Evolutionary conservation across 2,888 invertebrate genomes (phyloP), one percentile per base, ranked within the genome.

Genomic region (Tenthredo scrophulariae): DNA sequence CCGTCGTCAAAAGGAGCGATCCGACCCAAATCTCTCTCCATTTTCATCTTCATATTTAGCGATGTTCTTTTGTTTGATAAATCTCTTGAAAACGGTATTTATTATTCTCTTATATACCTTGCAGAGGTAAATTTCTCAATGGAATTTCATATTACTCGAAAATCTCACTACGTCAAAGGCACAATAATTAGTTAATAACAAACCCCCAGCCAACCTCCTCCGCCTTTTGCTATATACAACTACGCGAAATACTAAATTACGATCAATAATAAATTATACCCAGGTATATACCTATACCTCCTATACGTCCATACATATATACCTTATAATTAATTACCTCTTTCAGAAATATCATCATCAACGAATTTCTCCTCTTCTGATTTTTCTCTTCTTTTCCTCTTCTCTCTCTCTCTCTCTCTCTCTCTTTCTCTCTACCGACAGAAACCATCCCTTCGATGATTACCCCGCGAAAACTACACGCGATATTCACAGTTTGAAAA

Each of bases 31-130:
- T 80, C 33, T 80, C 80, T 62, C 62, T 40, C 29, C 58, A 80
- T 80, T 50, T 58, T 62, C 80, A 62, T 62, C 58, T 58, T 80
- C 37, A 79, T 79, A 62, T 80, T 80, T 22, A 40, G 33, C 37
- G n/a, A 54, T 54, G 29, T 80, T 80, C 80, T 80, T 80, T 80
- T 80, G 80, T 80, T 40, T 62, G 40, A 80, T 80, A 37, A 80
- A 80, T 40, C 62, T 40, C 58, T 62, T 37, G 80, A 62, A 62
- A 80, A 80, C 62, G 62, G 50, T 40, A 80, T 80, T 80, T 80
- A 62, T 80, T 80, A 80, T 80, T 62, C 58, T 37, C 58, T 62
- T 80, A 37, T 26, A n/a, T 15, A 65, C 13, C 18, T 70, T 15
- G 4, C 37, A 13, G n/a, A 70, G 33, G 10, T 10, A 37, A 7